Percentiles rank a stretch among this genome's conserved stretches.
These are phyloP conservation scores for Mamestra brassicae DNA, from an alignment of 2,888 invertebrate species.

Conservation along the genomic window DNA sequence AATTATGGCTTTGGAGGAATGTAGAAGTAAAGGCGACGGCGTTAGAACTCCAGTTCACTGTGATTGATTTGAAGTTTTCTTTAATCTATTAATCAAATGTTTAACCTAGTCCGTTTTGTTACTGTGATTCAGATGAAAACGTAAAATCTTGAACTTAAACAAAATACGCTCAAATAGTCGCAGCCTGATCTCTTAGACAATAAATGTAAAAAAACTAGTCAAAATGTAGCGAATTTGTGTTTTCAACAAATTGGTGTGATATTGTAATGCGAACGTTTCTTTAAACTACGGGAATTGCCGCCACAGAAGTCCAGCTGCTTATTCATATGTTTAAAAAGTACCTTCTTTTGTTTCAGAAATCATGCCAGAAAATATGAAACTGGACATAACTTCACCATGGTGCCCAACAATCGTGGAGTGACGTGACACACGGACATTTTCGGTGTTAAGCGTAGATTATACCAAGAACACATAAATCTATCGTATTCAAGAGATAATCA, in stretches of 20 bases:
- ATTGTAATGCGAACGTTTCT: no score
- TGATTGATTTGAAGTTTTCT: not conserved
- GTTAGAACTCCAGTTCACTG: not conserved
- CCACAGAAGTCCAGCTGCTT: no score
- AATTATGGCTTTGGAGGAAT: not conserved
- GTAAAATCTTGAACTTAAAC: no score
- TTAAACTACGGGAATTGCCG: no score
- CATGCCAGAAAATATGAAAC: conserved; percentile 54
- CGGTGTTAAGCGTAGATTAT: conserved; percentile 32
- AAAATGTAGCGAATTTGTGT: no score
- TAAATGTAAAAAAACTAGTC: no score
- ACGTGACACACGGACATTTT: conserved; percentile 61
- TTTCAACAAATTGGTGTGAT: no score
- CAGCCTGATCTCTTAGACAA: no score
- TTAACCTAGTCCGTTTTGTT: not conserved
- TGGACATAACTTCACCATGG: conserved; percentile 52
- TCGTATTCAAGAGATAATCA: conserved; percentile 44
- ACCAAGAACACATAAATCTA: conserved; percentile 45
- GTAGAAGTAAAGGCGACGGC: no score
- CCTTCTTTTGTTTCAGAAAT: conserved; percentile 70
- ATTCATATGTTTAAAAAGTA: not conserved
- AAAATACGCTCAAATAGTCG: no score
- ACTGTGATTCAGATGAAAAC: no score
- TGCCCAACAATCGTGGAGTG: conserved; percentile 65
- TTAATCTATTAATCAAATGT: not conserved